phyloP scores from a whole-genome alignment of 2,797 vertebrate species.

The Serranus cabrilla region DNA sequence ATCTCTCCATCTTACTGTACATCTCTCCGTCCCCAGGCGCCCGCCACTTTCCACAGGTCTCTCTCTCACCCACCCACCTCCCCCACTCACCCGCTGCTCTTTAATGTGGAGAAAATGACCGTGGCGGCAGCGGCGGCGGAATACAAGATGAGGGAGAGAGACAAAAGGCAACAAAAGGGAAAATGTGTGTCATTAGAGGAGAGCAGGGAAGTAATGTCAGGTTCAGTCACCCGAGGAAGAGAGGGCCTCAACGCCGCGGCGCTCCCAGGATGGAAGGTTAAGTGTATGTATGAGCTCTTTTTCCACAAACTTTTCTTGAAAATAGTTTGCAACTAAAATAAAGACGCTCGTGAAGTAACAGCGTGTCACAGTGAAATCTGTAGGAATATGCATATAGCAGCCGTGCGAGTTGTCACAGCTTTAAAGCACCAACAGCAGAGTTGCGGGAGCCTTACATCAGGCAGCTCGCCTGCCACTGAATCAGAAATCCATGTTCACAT shows the following conservation, averaged over 20 bases:
- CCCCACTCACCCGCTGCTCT: constrained; percentile 19
- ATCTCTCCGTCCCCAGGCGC: constrained; percentile 18
- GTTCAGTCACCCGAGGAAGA: constrained; percentile 43
- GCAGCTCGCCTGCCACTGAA: constrained; percentile 21
- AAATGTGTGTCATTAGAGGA: constrained; percentile 68
- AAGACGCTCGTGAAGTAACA: constrained; percentile 4
- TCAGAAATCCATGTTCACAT: constrained; percentile 35
- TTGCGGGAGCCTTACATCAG: constrained; percentile 75
- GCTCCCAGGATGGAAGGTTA: constrained; percentile 18
- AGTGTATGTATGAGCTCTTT: background rate
- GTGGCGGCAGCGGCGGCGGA: background rate
- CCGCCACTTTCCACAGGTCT: constrained; percentile 28
- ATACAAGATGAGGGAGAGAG: constrained; percentile 22
- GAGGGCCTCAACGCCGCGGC: constrained; percentile 5
- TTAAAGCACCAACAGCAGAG: constrained; percentile 12
- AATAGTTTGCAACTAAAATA: background rate
- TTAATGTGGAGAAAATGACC: constrained; percentile 65
- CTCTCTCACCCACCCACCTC: constrained; percentile 3
- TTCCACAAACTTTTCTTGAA: background rate
- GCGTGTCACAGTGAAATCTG: background rate
- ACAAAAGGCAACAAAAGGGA: constrained; percentile 29
- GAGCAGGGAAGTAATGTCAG: constrained; percentile 12
- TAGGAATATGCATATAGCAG: constrained; percentile 40
- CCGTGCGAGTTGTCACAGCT: constrained; percentile 34
- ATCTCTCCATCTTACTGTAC: constrained; percentile 62